phyloP scores from a whole-genome alignment of 1,140 invertebrate species.

The Aphelenchoides avenae region DNA sequence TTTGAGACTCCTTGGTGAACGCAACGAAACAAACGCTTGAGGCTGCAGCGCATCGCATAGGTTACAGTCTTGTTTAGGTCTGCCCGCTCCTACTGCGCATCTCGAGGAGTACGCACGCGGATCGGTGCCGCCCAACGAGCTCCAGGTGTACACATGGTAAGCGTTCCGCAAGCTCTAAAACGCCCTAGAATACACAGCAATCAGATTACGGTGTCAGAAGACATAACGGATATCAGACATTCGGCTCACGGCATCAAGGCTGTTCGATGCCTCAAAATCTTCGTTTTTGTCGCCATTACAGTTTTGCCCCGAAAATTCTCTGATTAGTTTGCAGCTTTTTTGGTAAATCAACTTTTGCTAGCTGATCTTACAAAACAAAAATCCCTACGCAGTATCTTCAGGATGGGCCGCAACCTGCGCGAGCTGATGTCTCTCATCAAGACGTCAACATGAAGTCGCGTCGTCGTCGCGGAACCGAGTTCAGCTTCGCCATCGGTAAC shows the following conservation, averaged over 20 bases:
- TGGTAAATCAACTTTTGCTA: too few relatives aligned
- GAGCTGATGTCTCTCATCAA: conserved; percentile 91
- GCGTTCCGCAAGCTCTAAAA: conserved; percentile 24
- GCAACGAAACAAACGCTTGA: too few relatives aligned
- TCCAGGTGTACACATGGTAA: conserved; percentile 97
- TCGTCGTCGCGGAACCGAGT: conserved; percentile 87
- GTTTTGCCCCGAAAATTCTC: too few relatives aligned
- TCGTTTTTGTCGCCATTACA: too few relatives aligned
- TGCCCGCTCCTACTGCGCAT: conserved; percentile 89
- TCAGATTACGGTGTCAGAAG: too few relatives aligned
- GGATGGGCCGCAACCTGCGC: conserved; percentile 89
- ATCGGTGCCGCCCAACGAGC: conserved; percentile 79
- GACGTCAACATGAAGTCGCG: conserved; percentile 96
- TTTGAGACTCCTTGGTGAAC: too few relatives aligned
- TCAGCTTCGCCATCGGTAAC: conserved; percentile 81
- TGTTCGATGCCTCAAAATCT: too few relatives aligned
- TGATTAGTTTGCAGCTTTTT: too few relatives aligned
- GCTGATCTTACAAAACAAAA: conserved; percentile 18
- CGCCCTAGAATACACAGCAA: too few relatives aligned
- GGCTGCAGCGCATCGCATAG: too few relatives aligned
- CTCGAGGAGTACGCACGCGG: conserved; percentile 82
- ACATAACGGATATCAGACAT: too few relatives aligned
- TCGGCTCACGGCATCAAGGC: too few relatives aligned
- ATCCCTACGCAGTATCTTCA: conserved; percentile 59
- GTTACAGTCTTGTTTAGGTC: conserved; percentile 74